A percentile compares a stretch with the other conserved stretches of the same genome.
Evolutionary conservation across 2,888 invertebrate genomes (phyloP).

Genomic region (Norana najaformis): DNA sequence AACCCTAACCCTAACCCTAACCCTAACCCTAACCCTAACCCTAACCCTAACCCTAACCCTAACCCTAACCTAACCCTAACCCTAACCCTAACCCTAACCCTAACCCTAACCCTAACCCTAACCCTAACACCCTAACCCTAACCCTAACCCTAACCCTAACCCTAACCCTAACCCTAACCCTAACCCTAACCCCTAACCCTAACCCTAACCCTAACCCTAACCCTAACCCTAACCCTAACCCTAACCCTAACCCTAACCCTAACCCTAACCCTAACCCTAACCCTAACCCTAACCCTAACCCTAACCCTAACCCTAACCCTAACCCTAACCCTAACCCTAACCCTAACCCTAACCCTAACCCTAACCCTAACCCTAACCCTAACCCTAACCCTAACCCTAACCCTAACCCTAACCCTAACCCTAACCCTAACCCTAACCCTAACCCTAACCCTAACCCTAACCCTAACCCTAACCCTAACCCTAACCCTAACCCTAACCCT

Average conservation of each 20-base stretch:
- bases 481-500: conserved; percentile 36
- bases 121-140: conserved; percentile 34
- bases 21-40: conserved; percentile 39
- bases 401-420: conserved; percentile 41
- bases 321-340: conserved; percentile 38
- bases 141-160: conserved; percentile 46
- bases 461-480: conserved; percentile 34
- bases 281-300: conserved; percentile 41
- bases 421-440: conserved; percentile 42
- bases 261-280: conserved; percentile 39
- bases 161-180: conserved; percentile 36
- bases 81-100: conserved; percentile 46
- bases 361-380: conserved; percentile 39
- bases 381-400: conserved; percentile 43
- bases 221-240: conserved; percentile 31
- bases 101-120: conserved; percentile 47
- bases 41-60: conserved; percentile 15
- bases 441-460: conserved; percentile 43
- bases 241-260: conserved; percentile 36
- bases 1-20: conserved; percentile 38
- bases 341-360: conserved; percentile 38
- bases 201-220: conserved; percentile 38
- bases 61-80: conserved; percentile 43
- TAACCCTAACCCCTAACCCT: conserved; percentile 43
- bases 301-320: conserved; percentile 39